phyloP scores from a whole-genome alignment of 2,888 invertebrate species.

The Beris morrisii region DNA sequence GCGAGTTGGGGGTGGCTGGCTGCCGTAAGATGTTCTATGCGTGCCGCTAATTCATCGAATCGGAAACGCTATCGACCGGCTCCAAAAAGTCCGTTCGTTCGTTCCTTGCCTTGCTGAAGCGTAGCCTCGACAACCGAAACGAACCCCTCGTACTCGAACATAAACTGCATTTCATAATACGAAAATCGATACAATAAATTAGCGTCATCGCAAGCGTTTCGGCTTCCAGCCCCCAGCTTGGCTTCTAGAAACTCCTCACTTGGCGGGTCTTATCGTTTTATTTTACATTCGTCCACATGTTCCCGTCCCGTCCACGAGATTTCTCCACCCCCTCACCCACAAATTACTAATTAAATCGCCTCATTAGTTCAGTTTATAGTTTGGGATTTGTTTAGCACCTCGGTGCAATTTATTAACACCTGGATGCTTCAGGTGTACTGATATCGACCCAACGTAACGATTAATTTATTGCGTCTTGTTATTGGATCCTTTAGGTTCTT shows the following conservation, averaged over 20 bases:
- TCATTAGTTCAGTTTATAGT: neutral
- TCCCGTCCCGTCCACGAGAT: neutral
- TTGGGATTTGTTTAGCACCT: neutral
- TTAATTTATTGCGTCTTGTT: no score
- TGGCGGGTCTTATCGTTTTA: no score
- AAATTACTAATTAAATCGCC: neutral
- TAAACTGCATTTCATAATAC: slow-evolving; percentile 12
- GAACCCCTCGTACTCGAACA: no score
- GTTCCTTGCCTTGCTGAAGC: no score
- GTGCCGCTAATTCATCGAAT: slow-evolving; percentile 7
- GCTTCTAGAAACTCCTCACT: no score
- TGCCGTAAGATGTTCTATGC: slow-evolving; percentile 1
- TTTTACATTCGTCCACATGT: no score
- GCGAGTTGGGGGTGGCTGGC: neutral
- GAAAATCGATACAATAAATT: slow-evolving; percentile 31
- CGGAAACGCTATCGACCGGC: neutral
- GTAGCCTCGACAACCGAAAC: no score
- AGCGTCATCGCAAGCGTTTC: slow-evolving; percentile 22
- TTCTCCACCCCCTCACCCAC: neutral
- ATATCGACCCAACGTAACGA: neutral
- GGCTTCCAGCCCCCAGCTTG: no score
- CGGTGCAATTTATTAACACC: neutral
- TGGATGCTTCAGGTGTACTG: no score
- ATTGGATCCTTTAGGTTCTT: slow-evolving; percentile 44
- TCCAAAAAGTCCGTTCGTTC: no score